phyloP scores from a whole-genome alignment of 1,140 invertebrate genomes.

The Leptopilina clavipes region DNA sequence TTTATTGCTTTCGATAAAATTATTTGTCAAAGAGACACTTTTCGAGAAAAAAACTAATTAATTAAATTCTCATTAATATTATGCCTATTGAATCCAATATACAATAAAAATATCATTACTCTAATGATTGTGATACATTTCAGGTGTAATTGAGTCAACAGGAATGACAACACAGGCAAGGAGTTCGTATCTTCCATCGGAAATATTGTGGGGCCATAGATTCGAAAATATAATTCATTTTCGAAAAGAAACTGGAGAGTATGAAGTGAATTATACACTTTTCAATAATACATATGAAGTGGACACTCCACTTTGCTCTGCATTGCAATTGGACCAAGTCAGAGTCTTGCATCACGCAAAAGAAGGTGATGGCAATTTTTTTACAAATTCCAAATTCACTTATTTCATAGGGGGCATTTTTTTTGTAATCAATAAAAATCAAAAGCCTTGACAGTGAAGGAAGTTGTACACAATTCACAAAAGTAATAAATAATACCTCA shows the following conservation, averaged over 20 bases:
- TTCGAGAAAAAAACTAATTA: neutral
- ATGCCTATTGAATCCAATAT: too few species aligned
- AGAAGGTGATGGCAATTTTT: conserved; percentile 53
- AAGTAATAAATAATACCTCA: too few species aligned
- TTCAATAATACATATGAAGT: conserved; percentile 95
- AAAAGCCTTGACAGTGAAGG: too few species aligned
- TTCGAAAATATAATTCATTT: conserved; percentile 93
- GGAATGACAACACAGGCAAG: conserved; percentile 91
- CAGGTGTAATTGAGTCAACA: conserved; percentile 86
- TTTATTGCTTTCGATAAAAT: neutral
- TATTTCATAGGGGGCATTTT: too few species aligned
- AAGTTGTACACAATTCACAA: too few species aligned
- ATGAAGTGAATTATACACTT: conserved; percentile 94
- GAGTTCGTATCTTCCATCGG: conserved; percentile 93
- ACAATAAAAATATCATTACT: neutral
- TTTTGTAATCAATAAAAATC: too few species aligned
- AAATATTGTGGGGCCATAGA: conserved; percentile 96
- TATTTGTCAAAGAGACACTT: too few species aligned
- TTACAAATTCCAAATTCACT: conserved; percentile 36
- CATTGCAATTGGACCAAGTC: conserved; percentile 67
- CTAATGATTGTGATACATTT: neutral
- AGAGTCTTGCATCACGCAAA: conserved; percentile 60
- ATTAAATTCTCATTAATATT: too few species aligned
- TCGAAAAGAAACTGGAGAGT: conserved; percentile 92
- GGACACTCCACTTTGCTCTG: conserved; percentile 93